phyloP scores from a whole-genome alignment of 2,888 invertebrate genomes.

The Agonopterix alstromeriana region DNA sequence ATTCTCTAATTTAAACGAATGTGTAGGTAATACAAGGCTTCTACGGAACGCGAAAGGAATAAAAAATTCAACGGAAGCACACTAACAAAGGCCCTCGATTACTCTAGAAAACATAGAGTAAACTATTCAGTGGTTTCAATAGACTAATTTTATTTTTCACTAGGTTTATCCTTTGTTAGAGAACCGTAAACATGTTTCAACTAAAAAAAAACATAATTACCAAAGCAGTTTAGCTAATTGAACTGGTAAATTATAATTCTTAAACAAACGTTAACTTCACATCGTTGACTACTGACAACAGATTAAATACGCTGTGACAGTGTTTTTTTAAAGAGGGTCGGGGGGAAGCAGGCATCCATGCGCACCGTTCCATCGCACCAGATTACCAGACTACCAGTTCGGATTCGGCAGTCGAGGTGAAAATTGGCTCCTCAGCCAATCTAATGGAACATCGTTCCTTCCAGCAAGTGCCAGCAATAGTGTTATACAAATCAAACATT shows the following conservation, averaged over 20 bases:
- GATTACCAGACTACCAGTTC: conserved; percentile 36
- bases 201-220: neutral
- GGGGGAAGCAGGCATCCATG: conserved; percentile 12
- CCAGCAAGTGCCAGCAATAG: conserved; percentile 50
- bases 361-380: conserved; percentile 18
- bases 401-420: conserved; percentile 58
- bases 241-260: neutral
- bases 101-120: conserved; percentile 31
- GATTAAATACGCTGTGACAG: conserved; percentile 30
- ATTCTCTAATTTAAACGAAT: too few relatives aligned
- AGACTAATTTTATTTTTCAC: too few relatives aligned
- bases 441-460: conserved; percentile 73
- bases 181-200: too few relatives aligned
- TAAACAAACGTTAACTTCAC: neutral
- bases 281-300: neutral
- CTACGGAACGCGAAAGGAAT: too few relatives aligned
- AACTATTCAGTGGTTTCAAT: conserved; percentile 17
- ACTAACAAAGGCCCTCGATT: conserved; percentile 34
- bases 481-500: conserved; percentile 65
- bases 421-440: conserved; percentile 63
- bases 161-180: too few relatives aligned
- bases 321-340: conserved; percentile 25
- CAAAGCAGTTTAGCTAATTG: neutral
- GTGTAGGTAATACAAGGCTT: too few relatives aligned
- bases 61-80: conserved; percentile 16